Evolutionary conservation across 2,888 invertebrate genomes (phyloP), one percentile per base, ranked within the genome.

Genomic region (Dichetophora obliterata): DNA sequence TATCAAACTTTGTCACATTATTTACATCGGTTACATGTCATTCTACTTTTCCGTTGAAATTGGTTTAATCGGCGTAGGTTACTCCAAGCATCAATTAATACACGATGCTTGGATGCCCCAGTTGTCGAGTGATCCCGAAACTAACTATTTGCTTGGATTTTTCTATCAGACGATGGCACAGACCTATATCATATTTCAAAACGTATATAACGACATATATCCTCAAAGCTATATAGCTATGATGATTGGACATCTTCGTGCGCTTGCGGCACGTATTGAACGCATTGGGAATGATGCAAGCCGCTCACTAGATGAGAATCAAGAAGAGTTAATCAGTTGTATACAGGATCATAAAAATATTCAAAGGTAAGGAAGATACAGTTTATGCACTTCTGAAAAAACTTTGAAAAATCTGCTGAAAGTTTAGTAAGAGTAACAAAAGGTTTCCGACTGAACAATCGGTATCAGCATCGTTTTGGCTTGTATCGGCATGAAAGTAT

Each of bases 311-410:
- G 79, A 80, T 0, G 74, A 80, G 1, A 82, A 83, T 79, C 78
- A 81, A 9, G 54, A 69, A 22, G 84, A 84, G 65, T 68, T 85
- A 63, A 63, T 79, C 22, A 63, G 57, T 5, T 84, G 84, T 52
- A 75, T 84, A 22, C 75, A 71, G 22, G 83, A 82, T 75, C 82
- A 84, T 52, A 78, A 79, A 68, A 81, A 81, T 76, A 71, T 84
- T 2, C 69, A 82, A 34, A 0, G 74, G 83, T 84, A 75, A 81
- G 82, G 80, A 11, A 31, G 31, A 3, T 31, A 31, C 31, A 31
- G 31, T 5, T 31, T 31, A 4, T 5, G 31, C n/a, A n/a, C n/a
- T n/a, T n/a, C n/a, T n/a, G n/a, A n/a, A n/a, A n/a, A n/a, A n/a
- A n/a, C n/a, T n/a, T n/a, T n/a, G n/a, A n/a, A n/a, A n/a, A n/a